Percentiles rank a stretch among this genome's conserved stretches.
These are phyloP conservation scores for Anolis carolinensis DNA, from an alignment of 2,113 vertebrate genomes.

Conservation along the genomic window DNA sequence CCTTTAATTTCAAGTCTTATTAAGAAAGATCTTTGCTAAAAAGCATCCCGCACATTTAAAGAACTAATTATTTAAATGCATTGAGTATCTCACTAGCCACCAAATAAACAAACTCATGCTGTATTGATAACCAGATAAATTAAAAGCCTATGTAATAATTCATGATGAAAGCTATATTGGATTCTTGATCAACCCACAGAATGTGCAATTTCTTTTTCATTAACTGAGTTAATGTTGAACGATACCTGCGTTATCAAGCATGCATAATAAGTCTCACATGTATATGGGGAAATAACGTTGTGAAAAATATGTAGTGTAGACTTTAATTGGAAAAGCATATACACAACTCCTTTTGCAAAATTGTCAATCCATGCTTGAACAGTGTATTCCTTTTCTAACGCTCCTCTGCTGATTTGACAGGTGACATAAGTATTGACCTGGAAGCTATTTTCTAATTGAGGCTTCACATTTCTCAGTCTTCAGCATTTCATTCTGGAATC, in stretches of 20 bases:
- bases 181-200: background rate
- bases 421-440: constrained; percentile 20
- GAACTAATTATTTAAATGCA: background rate
- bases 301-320: background rate
- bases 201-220: background rate
- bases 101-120: constrained; percentile 2
- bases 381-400: constrained; percentile 2
- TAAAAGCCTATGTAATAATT: constrained; percentile 14
- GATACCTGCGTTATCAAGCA: background rate
- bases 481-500: constrained; percentile 33
- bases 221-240: background rate
- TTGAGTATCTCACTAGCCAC: background rate
- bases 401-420: constrained; percentile 36
- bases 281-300: background rate
- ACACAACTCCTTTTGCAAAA: background rate
- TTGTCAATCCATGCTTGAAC: constrained; percentile 17
- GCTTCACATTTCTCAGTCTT: constrained; percentile 20
- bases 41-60: background rate
- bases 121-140: constrained; percentile 2
- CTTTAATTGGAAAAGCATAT: background rate
- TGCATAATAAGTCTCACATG: background rate
- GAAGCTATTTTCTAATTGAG: constrained; percentile 33
- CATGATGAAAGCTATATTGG: background rate
- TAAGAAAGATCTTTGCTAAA: background rate
- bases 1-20: background rate